Conservation (phyloP, 2,888 invertebrate species). For the Drosophila rellima region DNA sequence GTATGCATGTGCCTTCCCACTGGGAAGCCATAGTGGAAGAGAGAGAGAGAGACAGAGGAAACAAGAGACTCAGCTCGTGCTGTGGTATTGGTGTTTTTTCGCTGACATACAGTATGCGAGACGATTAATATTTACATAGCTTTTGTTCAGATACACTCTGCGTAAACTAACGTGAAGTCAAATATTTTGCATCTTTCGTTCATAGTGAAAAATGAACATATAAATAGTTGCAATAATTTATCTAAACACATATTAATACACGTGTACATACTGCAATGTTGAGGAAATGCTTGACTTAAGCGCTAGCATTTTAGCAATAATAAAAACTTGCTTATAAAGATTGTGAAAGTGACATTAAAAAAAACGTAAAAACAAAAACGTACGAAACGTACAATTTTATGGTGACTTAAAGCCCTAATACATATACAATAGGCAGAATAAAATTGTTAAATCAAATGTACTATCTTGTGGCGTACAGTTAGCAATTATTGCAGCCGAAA, state of each 20-base stretch:
- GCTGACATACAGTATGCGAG: conserved; percentile 30
- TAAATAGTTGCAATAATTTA: conserved; percentile 27
- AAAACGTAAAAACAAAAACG: background rate
- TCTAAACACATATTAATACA: conserved; percentile 14
- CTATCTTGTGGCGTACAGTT: conserved; percentile 83
- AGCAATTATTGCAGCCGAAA: conserved; percentile 72
- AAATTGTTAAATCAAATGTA: conserved; percentile 81
- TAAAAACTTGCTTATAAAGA: conserved; percentile 23
- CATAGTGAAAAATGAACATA: conserved; percentile 12
- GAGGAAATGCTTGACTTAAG: conserved; percentile 27
- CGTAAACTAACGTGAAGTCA: conserved; percentile 36
- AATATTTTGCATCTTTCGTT: conserved; percentile 29
- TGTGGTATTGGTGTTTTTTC: conserved; percentile 28
- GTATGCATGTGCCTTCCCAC: conserved; percentile 12
- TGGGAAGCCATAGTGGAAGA: conserved; percentile 25
- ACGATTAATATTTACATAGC: conserved; percentile 36
- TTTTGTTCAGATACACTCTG: conserved; percentile 59
- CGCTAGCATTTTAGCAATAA: conserved; percentile 11
- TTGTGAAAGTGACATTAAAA: conserved; percentile 48
- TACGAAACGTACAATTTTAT: conserved; percentile 13
- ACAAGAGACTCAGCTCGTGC: conserved; percentile 28
- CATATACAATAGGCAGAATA: conserved; percentile 74
- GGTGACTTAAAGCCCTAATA: conserved; percentile 20
- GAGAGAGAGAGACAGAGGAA: conserved; percentile 36
- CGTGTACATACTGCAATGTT: conserved; percentile 8